Base-by-base conservation (phyloP, 2,113 vertebrate species). In the Lontra canadensis region DNA sequence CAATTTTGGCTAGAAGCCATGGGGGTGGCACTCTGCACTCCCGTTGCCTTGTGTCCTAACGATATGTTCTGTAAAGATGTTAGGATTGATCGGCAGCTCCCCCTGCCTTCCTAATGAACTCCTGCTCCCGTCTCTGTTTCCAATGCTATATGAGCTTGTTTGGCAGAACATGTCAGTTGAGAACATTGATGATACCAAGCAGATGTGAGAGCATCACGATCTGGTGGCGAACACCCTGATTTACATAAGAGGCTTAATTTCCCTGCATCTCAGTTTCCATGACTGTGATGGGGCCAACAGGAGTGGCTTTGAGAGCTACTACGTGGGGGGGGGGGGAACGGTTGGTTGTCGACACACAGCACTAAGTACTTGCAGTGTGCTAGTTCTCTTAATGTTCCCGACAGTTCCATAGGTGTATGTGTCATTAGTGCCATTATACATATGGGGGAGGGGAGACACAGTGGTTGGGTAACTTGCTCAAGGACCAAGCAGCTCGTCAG, bases 141-240 rank as follows among this genome's bases (percentile, higher is more conserved):
- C 26, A 26, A 34, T 78, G 93, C 94, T 88, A 1, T 82, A 74
- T 86, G 73, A 98, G 88, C 94, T 94, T 96, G 90, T 90, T 97
- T 95, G 90, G 94, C 80, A 90, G 97, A 97, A 96, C 92, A 94
- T 90, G 88, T 82, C 94, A 91, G 96, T 95, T 34, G 94, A 96
- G 81, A 96, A 79, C 90, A 96, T 96, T 67, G 94, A 95, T 96
- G 90, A 52, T 63, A 94, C 94, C 7, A n/a, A 97, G 31, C 93
- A 90, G 81, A 81, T 61, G 69, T 52, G 81, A 61, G 76, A 42
- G 44, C 76, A 74, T 69, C 47, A 39, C n/a, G 92, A n/a, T 67
- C 87, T 81, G 55, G 31, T 44, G 80, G 76, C 69, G 57, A 47
- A 73, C 1, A 18, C 26, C 14, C 78, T 20, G 80, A 47, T 36